These are phyloP conservation scores for Hexactinellida sp. DNA, from an alignment of 37 sponge, comb jelly and placozoan species.

Conservation along the genomic window DNA sequence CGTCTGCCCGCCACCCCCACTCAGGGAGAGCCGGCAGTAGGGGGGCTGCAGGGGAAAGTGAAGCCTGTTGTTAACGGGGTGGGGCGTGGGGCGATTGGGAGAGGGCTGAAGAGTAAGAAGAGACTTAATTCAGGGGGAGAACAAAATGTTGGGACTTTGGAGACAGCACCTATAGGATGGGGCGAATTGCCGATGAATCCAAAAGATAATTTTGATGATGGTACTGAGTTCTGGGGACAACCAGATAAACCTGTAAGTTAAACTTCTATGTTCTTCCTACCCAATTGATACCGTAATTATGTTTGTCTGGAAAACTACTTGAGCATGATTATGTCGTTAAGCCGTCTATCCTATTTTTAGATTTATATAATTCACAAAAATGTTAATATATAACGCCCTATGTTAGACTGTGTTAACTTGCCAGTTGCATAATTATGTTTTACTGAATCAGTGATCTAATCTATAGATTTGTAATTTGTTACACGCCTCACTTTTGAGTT, in stretches of 20 bases:
- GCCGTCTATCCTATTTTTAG: too few relatives aligned
- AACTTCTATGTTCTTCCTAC: too few relatives aligned
- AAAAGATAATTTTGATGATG: conserved; percentile 8
- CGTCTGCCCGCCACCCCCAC: neutral
- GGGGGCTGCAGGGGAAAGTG: neutral
- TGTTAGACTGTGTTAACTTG: too few relatives aligned
- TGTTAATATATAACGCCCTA: too few relatives aligned
- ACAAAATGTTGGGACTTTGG: neutral
- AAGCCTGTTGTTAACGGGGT: neutral
- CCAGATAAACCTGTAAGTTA: neutral
- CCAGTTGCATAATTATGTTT: too few relatives aligned
- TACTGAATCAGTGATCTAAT: too few relatives aligned
- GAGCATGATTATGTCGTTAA: too few relatives aligned
- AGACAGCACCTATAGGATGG: neutral
- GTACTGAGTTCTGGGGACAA: conserved; percentile 8
- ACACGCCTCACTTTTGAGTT: too few relatives aligned
- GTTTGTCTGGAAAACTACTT: too few relatives aligned
- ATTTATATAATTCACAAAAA: too few relatives aligned
- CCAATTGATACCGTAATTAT: too few relatives aligned
- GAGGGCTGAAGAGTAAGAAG: neutral
- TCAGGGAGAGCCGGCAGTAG: neutral
- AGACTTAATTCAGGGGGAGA: neutral
- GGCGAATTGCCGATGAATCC: neutral
- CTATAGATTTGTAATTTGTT: too few relatives aligned
- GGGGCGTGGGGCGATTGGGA: neutral